Percentiles rank a stretch among this genome's conserved stretches.
Evolutionary conservation across 2,888 invertebrate genomes (phyloP).

Genomic region (Drosophila vallismaia): DNA sequence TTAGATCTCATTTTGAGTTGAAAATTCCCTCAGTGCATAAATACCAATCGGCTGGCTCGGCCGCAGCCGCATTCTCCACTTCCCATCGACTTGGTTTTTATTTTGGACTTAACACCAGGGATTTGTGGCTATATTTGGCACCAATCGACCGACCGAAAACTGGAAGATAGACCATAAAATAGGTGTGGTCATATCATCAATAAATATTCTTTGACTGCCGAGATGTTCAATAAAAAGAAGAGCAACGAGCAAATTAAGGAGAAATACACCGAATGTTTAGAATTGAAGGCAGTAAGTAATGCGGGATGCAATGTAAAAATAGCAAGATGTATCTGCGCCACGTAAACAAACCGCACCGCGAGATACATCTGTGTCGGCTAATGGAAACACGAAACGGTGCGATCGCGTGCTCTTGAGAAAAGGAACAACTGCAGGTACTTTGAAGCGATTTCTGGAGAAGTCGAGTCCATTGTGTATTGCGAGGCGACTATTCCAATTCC

Average conservation of each 20-base stretch:
- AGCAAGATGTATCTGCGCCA: conserved; percentile 50
- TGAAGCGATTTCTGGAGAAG: conserved; percentile 53
- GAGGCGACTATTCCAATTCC: conserved; percentile 16
- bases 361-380: conserved; percentile 35
- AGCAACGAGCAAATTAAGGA: conserved; percentile 67
- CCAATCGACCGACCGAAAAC: neutral
- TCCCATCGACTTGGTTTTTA: conserved; percentile 43
- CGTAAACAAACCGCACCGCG: conserved; percentile 61
- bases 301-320: conserved; percentile 61
- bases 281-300: conserved; percentile 57
- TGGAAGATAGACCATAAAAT: conserved; percentile 61
- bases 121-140: conserved; percentile 74
- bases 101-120: conserved; percentile 67
- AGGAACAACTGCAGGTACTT: conserved; percentile 41
- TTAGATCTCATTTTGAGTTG: too few species aligned
- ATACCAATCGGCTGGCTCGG: conserved; percentile 9
- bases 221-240: conserved; percentile 67
- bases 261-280: conserved; percentile 66
- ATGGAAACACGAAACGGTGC: conserved; percentile 44
- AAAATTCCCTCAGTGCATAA: conserved; percentile 2
- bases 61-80: conserved; percentile 36
- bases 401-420: conserved; percentile 43
- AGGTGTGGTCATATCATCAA: conserved; percentile 75
- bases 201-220: conserved; percentile 63
- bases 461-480: conserved; percentile 53